Conservation (phyloP, 2,113 vertebrate genomes). For the Trogon melanurus region DNA sequence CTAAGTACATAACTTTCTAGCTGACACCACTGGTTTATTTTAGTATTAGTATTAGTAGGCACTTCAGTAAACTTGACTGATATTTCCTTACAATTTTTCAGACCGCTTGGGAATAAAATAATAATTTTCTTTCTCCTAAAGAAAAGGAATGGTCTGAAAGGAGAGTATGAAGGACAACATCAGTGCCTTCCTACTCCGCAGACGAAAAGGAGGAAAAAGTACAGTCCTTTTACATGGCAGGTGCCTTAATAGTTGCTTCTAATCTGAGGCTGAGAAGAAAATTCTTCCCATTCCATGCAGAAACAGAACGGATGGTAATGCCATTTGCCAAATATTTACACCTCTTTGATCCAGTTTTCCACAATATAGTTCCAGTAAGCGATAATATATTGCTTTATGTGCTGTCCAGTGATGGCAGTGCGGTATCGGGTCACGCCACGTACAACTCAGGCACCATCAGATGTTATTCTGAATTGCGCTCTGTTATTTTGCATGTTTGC, state of each 20-base stretch:
- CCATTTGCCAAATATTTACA: neutral
- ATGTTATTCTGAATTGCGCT: neutral
- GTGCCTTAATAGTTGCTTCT: neutral
- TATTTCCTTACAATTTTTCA: neutral
- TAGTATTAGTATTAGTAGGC: neutral
- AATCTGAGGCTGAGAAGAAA: neutral
- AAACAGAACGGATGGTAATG: neutral
- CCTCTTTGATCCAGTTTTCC: neutral
- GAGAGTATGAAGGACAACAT: neutral
- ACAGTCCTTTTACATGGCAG: neutral
- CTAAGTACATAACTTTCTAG: neutral
- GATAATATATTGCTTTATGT: neutral
- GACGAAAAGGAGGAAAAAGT: neutral
- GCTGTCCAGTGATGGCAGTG: neutral
- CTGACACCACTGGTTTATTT: neutral
- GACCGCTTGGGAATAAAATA: neutral
- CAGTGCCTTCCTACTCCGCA: neutral
- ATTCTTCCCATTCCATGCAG: neutral
- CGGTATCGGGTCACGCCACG: fast-evolving
- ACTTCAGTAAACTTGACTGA: neutral
- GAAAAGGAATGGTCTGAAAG: neutral
- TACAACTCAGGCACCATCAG: neutral
- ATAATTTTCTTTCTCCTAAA: neutral
- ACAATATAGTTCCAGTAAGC: neutral
- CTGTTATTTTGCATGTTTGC: neutral